Percentiles rank a stretch among this genome's conserved stretches.
Conservation (phyloP, 2,113 vertebrate species). For the Thryonomys swinderianus region DNA sequence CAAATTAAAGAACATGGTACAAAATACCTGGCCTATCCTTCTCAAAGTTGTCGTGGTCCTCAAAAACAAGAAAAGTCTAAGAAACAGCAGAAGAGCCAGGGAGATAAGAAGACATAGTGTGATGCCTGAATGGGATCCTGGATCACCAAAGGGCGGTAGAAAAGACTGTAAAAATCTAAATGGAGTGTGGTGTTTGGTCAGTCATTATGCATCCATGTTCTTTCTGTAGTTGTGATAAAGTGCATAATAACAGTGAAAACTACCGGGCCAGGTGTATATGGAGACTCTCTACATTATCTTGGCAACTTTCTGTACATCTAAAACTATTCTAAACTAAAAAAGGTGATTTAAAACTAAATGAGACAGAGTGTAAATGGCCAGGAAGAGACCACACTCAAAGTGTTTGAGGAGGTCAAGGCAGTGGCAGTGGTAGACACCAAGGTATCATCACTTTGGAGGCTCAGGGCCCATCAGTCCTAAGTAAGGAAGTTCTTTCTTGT, state of each 20-base stretch:
- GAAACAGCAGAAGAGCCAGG: no score
- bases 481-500: not conserved
- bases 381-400: not conserved
- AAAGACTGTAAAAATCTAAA: not conserved
- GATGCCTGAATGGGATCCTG: not conserved
- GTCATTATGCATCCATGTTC: no score
- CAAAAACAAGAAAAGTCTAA: not conserved
- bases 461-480: no score
- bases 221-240: not conserved
- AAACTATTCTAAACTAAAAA: not conserved
- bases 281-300: not conserved
- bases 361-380: not conserved
- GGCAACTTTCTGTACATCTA: not conserved
- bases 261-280: no score
- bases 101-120: not conserved
- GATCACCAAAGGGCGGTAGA: not conserved
- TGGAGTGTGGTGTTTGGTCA: not conserved
- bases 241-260: not conserved
- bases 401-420: not conserved
- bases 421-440: not conserved
- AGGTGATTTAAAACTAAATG: not conserved
- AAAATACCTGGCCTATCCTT: not conserved
- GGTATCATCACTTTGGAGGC: not conserved
- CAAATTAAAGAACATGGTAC: not conserved
- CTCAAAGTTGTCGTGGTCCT: not conserved